Percentiles rank a stretch among this genome's conserved stretches.
Evolutionary conservation across 2,113 vertebrate species (phyloP).

Genomic region (Microcebus jonahi): DNA sequence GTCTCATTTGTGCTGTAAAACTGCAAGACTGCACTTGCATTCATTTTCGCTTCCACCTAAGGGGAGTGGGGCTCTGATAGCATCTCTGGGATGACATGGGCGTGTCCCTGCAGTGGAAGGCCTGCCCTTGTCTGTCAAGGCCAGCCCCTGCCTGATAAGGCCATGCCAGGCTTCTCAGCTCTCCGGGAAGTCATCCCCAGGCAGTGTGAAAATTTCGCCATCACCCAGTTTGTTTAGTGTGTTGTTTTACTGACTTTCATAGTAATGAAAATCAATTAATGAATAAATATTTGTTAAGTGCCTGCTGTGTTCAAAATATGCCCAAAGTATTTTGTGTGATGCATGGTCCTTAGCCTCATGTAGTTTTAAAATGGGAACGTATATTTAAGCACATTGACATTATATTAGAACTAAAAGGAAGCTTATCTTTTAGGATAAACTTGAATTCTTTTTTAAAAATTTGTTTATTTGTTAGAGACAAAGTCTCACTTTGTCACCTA

Average conservation of each 20-base stretch:
- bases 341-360: not conserved
- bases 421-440: conserved; percentile 8
- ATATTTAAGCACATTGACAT: not conserved
- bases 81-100: not conserved
- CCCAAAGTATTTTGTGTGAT: conserved; percentile 15
- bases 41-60: not conserved
- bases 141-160: not conserved
- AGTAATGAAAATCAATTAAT: conserved; percentile 47
- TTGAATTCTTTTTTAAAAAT: not conserved
- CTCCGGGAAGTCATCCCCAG: not conserved
- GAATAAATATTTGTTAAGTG: conserved; percentile 53
- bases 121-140: not conserved
- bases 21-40: not conserved
- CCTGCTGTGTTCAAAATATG: conserved; percentile 33
- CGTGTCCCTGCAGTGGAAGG: not conserved
- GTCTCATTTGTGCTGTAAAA: not conserved
- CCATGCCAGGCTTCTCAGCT: not conserved
- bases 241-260: conserved; percentile 48
- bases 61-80: not conserved
- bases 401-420: not conserved
- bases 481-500: too few species aligned
- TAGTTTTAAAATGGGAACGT: not conserved
- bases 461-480: too few species aligned
- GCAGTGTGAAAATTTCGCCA: not conserved
- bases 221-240: conserved; percentile 12